Evolutionary conservation across 2,113 vertebrate genomes (phyloP).

Genomic region (Orycteropus afer): DNA sequence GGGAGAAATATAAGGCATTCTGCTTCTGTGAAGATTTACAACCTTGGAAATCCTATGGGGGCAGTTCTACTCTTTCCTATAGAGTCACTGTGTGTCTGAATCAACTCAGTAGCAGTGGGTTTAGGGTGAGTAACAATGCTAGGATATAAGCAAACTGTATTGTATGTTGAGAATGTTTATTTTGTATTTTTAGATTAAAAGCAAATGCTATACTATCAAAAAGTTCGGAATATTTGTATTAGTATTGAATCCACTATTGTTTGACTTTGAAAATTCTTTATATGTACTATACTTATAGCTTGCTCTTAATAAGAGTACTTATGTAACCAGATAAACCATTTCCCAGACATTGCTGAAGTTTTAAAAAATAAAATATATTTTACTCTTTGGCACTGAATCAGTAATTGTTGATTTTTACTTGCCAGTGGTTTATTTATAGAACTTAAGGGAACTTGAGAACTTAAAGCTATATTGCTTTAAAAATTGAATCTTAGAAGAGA

Average conservation of each 20-base stretch:
- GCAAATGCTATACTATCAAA: neutral
- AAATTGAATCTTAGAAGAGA: neutral
- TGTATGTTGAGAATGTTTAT: neutral
- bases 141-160: neutral
- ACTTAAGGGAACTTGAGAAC: neutral
- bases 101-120: too few species aligned
- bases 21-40: too few species aligned
- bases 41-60: too few species aligned
- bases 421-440: neutral
- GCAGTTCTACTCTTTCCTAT: too few species aligned
- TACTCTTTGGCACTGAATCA: neutral
- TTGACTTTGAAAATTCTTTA: neutral
- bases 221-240: neutral
- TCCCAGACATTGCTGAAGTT: neutral
- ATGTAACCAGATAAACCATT: neutral
- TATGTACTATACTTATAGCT: neutral
- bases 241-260: neutral
- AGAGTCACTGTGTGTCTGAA: too few species aligned
- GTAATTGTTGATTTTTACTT: neutral
- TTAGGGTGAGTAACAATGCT: neutral
- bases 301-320: neutral
- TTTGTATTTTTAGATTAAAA: constrained; percentile 15
- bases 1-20: too few species aligned
- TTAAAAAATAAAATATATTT: neutral
- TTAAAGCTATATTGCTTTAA: neutral